Base-by-base conservation (phyloP, 2,888 invertebrate genomes). In the Diloba caeruleocephala region DNA sequence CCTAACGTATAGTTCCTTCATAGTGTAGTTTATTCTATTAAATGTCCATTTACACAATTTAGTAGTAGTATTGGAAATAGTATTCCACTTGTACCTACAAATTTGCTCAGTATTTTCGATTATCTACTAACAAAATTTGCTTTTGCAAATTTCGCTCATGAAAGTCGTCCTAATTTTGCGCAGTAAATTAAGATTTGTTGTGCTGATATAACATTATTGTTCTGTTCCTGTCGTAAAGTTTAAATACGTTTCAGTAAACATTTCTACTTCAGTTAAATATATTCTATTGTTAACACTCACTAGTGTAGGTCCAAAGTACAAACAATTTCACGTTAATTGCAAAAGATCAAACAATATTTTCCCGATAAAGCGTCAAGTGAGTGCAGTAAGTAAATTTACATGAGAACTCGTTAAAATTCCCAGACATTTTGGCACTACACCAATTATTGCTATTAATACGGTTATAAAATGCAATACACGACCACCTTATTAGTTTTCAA, bases 391-490 rank as follows among this genome's bases (percentile, higher is more conserved):
- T 61, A 34, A 50, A 50, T 63, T 46, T 64, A 64, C 53, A 32
- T 57, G 62, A 48, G 55, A 62, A 67, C 61, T 76, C 76, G 68
- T 82, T 79, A 77, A 82, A 77, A 82, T 82, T 78, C 80, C 68
- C 82, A 82, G 82, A 82, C 82, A 51, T 76, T 79, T 74, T 82
- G 82, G 82, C 82, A 71, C 70, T 66, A 49, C 48, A 75, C 81
- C 82, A 82, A 81, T 75, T 48, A 72, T 63, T 67, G 55, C 53
- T 69, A 67, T 71, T 66, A 63, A 73, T 73, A 62, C 45, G 43
- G 51, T 49, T 61, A 53, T 52, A 64, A 49, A 61, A 61, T 55
- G 57, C 56, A 38, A 45, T 59, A 55, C 61, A 49, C 31, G 54
- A 61, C 55, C 36, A 56, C 39, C 41, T 57, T 50, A 62, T 48